Percentiles rank a stretch among this genome's conserved stretches.
Conservation (phyloP, 2,888 invertebrate genomes). For the Heliconius sara region DNA sequence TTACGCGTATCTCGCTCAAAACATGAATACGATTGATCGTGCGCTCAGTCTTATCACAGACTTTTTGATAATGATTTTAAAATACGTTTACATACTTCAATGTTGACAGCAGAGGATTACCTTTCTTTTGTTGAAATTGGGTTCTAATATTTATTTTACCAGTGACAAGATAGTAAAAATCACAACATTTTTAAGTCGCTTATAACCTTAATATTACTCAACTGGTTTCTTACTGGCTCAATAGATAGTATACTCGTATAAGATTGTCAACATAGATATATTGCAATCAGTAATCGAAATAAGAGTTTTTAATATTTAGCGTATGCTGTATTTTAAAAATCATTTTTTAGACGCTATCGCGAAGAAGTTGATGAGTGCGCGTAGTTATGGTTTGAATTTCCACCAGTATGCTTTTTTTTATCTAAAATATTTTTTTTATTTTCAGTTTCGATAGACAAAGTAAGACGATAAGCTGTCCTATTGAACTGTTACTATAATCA, state of each 20-base stretch:
- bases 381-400: not conserved
- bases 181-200: constrained; percentile 17
- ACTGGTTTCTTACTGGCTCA: not conserved
- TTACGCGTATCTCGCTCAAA: constrained; percentile 63
- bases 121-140: constrained; percentile 49
- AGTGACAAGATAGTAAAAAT: constrained; percentile 29
- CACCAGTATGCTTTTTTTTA: not conserved
- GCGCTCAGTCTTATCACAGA: constrained; percentile 68
- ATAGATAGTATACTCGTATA: not conserved
- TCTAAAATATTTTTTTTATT: too few species aligned
- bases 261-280: not conserved
- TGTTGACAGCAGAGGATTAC: constrained; percentile 67
- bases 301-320: not conserved
- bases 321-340: not conserved
- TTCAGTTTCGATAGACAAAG: too few species aligned
- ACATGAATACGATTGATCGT: constrained; percentile 74
- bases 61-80: constrained; percentile 77
- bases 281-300: not conserved
- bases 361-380: not conserved
- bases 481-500: too few species aligned
- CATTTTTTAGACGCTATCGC: not conserved
- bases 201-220: constrained; percentile 6
- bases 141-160: constrained; percentile 51
- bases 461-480: too few species aligned
- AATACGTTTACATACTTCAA: constrained; percentile 72